Percentiles rank a stretch among this genome's conserved stretches.
These are phyloP conservation scores for Octopus sinensis DNA, from an alignment of 1,140 invertebrate species.

Conservation along the genomic window DNA sequence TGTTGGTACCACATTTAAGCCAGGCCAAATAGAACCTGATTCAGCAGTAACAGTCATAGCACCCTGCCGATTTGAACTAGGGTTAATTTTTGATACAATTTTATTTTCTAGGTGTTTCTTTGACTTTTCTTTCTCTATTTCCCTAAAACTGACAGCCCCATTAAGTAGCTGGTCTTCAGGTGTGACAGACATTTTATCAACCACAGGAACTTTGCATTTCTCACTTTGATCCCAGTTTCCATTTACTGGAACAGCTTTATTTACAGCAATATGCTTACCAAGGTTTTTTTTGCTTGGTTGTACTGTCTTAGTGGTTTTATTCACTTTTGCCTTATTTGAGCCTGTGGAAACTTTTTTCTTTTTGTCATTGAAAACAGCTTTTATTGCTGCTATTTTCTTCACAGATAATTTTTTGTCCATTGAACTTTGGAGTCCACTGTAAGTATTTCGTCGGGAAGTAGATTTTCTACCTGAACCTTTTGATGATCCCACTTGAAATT, in stretches of 20 bases:
- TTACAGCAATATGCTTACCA: too few species aligned
- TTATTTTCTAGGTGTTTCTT: slow-evolving; percentile 4
- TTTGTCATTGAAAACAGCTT: background rate
- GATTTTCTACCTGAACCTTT: background rate
- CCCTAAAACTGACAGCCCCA: background rate
- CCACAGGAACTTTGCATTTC: too few species aligned
- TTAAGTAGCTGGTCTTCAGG: background rate
- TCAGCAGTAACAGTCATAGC: too few species aligned
- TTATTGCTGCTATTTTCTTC: background rate
- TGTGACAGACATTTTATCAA: background rate
- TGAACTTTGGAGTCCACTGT: too few species aligned
- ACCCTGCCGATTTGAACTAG: background rate
- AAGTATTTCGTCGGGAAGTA: background rate
- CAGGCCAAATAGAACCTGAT: background rate
- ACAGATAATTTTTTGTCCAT: background rate
- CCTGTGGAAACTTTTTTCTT: background rate
- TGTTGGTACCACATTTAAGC: background rate
- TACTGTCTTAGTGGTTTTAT: background rate
- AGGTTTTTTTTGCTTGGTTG: too few species aligned
- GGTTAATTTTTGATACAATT: background rate
- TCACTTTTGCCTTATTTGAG: background rate
- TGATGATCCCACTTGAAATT: background rate
- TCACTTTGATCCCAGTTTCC: too few species aligned
- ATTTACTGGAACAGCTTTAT: too few species aligned
- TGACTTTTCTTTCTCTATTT: background rate